Evolutionary conservation across 2,888 invertebrate species (phyloP), one percentile per base, ranked within the genome.

Genomic region (Cylindroiulus punctatus): DNA sequence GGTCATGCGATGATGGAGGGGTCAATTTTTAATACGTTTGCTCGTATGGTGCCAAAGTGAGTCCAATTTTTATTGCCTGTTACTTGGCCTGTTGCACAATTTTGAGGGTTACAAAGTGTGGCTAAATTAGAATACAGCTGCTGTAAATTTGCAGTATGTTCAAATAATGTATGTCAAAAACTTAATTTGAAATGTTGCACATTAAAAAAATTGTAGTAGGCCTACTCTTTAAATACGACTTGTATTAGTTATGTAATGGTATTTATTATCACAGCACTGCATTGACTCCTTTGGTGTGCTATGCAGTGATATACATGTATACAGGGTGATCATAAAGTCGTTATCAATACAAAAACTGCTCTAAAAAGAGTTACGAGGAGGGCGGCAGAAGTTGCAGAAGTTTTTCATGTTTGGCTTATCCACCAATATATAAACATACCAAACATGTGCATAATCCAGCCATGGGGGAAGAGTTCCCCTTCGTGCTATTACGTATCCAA

Each of bases 261-360:
- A 76, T 76, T 76, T 76, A 7, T 57, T 22, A 17, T 76, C 14
- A 17, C 30, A 30, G 17, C 14, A n/a, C n/a, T n/a, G n/a, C n/a
- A n/a, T n/a, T n/a, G n/a, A 30, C 76, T 76, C 76, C 76, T 76
- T 76, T 76, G 76, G 30, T 30, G 76, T 76, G 19, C n/a, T 4
- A 26, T 65, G 65, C 30, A 76, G 30, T 12, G 26, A 30, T 30
- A 30, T 76, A 30, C 26, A 65, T 30, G 30, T 76, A 30, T 30
- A 5, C 76, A 14, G 1, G 12, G 17, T n/a, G n/a, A n/a, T n/a
- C n/a, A n/a, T n/a, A n/a, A n/a, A n/a, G n/a, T n/a, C n/a, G n/a
- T n/a, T n/a, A n/a, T n/a, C n/a, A n/a, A n/a, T n/a, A n/a, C n/a
- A n/a, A n/a, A n/a, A n/a, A n/a, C n/a, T n/a, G n/a, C n/a, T n/a